These are phyloP conservation scores for Tursiops truncatus DNA, from an alignment of 2,113 vertebrate genomes.

Conservation along the genomic window DNA sequence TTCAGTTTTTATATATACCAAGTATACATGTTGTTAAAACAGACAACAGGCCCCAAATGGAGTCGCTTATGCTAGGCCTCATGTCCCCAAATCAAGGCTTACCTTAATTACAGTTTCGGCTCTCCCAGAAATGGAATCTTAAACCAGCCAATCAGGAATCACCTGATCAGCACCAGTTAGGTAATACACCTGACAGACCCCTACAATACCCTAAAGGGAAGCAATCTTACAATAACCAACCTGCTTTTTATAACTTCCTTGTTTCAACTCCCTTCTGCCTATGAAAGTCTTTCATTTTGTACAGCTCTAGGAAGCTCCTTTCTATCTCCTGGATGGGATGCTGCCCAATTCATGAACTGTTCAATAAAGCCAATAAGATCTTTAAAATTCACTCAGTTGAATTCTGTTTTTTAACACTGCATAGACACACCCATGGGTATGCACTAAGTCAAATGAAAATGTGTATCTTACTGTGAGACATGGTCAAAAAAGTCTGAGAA, in stretches of 20 bases:
- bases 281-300: neutral
- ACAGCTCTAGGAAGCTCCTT: neutral
- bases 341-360: neutral
- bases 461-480: neutral
- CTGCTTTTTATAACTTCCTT: neutral
- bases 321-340: neutral
- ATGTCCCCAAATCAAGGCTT: neutral
- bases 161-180: neutral
- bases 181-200: neutral
- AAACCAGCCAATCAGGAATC: neutral
- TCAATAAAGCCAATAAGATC: neutral
- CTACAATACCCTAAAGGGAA: neutral
- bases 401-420: neutral
- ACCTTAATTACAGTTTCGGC: neutral
- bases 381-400: neutral
- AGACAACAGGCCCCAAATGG: neutral
- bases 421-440: neutral
- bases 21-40: neutral
- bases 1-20: neutral
- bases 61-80: neutral
- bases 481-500: neutral
- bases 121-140: neutral
- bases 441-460: neutral
- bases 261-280: neutral
- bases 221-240: neutral